phyloP scores from a whole-genome alignment of 2,113 vertebrate species.

The Leuciscus idus region DNA sequence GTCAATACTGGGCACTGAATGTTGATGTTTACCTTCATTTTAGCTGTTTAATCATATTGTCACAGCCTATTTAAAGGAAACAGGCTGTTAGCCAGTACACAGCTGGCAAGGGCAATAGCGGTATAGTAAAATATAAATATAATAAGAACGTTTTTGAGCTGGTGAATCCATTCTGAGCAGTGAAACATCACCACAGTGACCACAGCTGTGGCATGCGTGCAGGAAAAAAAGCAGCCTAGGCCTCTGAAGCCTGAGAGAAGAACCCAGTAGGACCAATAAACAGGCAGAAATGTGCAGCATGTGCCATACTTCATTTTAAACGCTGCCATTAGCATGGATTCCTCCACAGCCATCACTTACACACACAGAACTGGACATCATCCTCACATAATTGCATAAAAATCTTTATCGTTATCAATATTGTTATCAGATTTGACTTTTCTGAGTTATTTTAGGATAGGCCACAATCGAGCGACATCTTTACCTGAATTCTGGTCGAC shows the following conservation, averaged over 20 bases:
- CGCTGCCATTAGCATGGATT: conserved; percentile 20
- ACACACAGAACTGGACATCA: not conserved
- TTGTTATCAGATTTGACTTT: not conserved
- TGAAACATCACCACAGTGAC: conserved; percentile 83
- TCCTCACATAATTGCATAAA: not conserved
- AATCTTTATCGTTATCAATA: not conserved
- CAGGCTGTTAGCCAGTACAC: conserved; percentile 70
- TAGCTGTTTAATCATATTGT: conserved; percentile 71
- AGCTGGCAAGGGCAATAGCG: conserved; percentile 78
- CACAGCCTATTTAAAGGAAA: conserved; percentile 69
- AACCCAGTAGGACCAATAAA: conserved; percentile 41
- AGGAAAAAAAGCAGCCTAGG: conserved; percentile 60
- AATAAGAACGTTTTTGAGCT: conserved; percentile 86
- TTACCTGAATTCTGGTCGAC: not conserved
- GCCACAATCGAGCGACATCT: not conserved
- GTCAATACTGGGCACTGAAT: conserved; percentile 44
- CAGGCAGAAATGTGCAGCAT: conserved; percentile 49
- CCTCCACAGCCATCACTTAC: conserved; percentile 6
- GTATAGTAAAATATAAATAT: conserved; percentile 89
- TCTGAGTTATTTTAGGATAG: not conserved
- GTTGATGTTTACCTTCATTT: conserved; percentile 56
- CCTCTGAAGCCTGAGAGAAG: conserved; percentile 53
- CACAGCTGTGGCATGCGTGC: conserved; percentile 80
- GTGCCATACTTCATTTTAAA: conserved; percentile 39
- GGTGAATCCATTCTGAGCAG: conserved; percentile 86